Evolutionary conservation across 2,113 vertebrate genomes (phyloP), one percentile per base, ranked within the genome.

Genomic region (Mastomys natalensis): DNA sequence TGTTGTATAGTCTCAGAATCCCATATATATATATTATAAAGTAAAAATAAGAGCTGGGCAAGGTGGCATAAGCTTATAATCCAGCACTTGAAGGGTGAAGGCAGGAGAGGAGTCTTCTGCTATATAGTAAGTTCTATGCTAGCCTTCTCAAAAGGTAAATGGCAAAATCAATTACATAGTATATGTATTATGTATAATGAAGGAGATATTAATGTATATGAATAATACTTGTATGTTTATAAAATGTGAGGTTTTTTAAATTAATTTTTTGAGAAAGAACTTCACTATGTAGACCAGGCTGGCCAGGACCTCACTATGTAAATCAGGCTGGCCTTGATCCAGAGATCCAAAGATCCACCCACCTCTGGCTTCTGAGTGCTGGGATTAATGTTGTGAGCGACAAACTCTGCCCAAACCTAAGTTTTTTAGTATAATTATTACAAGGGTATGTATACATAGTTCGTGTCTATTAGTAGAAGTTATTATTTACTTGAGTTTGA

Each of bases 401-500:
- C 24, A 84, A 17, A 24, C 37, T 60, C 21, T 7, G 5, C 48
- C 4, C 37, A 70, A 80, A 80, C 37, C 53, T 60, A 95, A 76
- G 76, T 87, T 78, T 78, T 93, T 37, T 80, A 55, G 48, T 48
- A 92, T 64, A 62, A 2, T 78, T 91, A 77, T 68, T 90, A 64
- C 81, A 96, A n/a, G 34, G 70, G 48, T 5, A 10, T 29, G 29
- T 21, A 31, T 73, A 48, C 4, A 40, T 55, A 89, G 3, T 72
- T 34, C 6, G 7, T 91, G 68, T 43, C 84, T 84, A 43, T 60
- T 60, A 40, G 55, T 26, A 82, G 55, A 60, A 40, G 60, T 82
- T 26, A 29, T 84, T 16, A 43, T 5, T n/a, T 26, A 13, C 22
- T 58, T n/a, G 78, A 55, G 53, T 82, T 40, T 82, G 37, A 60